phyloP scores from a whole-genome alignment of 2,113 vertebrate genomes.

The Cacatua alba region DNA sequence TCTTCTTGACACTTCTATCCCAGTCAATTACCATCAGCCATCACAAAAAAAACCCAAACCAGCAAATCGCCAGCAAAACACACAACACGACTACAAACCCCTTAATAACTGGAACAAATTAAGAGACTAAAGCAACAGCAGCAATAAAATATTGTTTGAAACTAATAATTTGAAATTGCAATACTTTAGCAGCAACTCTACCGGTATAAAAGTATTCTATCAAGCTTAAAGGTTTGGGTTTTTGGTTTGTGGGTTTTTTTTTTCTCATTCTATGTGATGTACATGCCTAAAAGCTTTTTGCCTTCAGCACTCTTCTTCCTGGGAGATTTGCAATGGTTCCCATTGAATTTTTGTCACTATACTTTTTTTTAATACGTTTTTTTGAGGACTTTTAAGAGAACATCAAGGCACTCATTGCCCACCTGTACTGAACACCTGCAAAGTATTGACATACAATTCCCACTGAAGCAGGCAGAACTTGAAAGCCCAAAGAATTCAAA shows the following conservation, averaged over 20 bases:
- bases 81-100: accelerated
- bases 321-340: neutral
- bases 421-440: neutral
- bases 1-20: neutral
- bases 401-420: neutral
- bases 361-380: neutral
- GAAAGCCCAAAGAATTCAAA: neutral
- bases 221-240: neutral
- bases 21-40: neutral
- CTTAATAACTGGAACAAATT: neutral
- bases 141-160: neutral
- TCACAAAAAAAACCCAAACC: neutral
- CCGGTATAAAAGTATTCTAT: neutral
- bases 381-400: neutral
- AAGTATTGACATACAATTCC: neutral
- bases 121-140: neutral
- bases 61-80: neutral
- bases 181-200: neutral
- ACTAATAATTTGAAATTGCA: neutral
- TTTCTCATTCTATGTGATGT: neutral
- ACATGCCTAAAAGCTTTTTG: neutral
- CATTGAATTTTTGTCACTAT: neutral
- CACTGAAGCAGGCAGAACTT: neutral
- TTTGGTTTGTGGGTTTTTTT: neutral
- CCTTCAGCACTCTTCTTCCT: neutral